Conservation (phyloP, 1,140 invertebrate genomes). For the Hesperophylax magnus region DNA sequence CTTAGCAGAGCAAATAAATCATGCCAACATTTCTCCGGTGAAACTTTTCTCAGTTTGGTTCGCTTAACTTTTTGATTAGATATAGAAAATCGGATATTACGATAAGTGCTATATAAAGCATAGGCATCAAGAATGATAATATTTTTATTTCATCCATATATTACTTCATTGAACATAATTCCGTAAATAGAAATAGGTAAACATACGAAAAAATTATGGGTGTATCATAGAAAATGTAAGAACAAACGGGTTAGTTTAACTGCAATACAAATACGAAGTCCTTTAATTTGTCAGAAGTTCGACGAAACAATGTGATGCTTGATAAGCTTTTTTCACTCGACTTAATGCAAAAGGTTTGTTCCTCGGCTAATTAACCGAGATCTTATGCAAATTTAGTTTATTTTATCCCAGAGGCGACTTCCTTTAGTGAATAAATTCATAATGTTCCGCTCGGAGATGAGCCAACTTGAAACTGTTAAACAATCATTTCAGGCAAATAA, state of each 20-base stretch:
- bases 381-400: slow-evolving; percentile 1
- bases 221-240: not conserved
- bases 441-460: not conserved
- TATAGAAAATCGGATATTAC: slow-evolving; percentile 8
- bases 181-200: not conserved
- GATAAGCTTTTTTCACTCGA: slow-evolving; percentile 2
- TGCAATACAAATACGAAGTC: not conserved
- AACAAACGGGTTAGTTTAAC: not conserved
- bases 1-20: slow-evolving; percentile 5
- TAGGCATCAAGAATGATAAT: not conserved
- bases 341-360: not conserved
- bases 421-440: slow-evolving; percentile 9
- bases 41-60: not conserved
- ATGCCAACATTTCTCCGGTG: not conserved
- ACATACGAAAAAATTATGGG: not conserved
- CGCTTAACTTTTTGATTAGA: slow-evolving; percentile 14
- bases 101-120: not conserved
- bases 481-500: no score
- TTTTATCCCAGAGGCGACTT: not conserved
- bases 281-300: not conserved
- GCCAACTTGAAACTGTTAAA: no score
- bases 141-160: not conserved
- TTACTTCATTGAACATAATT: not conserved
- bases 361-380: not conserved
- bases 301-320: not conserved